Conservation (phyloP, 2,888 invertebrate species). For the Ophion ventricosus region DNA sequence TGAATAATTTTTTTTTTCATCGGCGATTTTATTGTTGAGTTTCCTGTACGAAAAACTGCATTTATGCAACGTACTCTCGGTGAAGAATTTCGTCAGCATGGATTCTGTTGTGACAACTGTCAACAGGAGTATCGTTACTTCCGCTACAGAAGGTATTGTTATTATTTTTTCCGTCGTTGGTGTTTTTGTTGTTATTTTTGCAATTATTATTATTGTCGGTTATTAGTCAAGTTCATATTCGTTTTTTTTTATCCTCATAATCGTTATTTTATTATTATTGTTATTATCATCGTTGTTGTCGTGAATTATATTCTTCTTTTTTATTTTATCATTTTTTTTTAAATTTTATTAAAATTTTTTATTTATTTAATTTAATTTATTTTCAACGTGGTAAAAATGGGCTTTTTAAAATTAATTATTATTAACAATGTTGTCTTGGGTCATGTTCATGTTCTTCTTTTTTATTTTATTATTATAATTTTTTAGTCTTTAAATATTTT, state of each 20-base stretch:
- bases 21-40: neutral
- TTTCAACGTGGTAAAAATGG: too few relatives aligned
- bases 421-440: too few relatives aligned
- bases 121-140: constrained; percentile 19
- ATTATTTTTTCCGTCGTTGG: neutral
- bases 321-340: too few relatives aligned
- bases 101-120: constrained; percentile 32
- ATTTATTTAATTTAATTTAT: too few relatives aligned
- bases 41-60: neutral
- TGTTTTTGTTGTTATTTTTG: neutral
- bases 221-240: neutral
- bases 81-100: constrained; percentile 33
- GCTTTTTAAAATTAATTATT: too few relatives aligned
- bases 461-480: too few relatives aligned
- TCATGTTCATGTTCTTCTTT: too few relatives aligned
- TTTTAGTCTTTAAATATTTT: too few relatives aligned
- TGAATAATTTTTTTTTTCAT: neutral
- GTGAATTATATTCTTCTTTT: too few relatives aligned
- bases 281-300: too few relatives aligned
- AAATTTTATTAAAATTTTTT: neutral
- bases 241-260: too few relatives aligned
- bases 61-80: constrained; percentile 26
- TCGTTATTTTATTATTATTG: too few relatives aligned
- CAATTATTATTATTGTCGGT: neutral
- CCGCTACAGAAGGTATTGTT: constrained; percentile 29